Evolutionary conservation across 2,113 vertebrate genomes (phyloP), one percentile per base, ranked within the genome.

Genomic region (Gavialis gangeticus): DNA sequence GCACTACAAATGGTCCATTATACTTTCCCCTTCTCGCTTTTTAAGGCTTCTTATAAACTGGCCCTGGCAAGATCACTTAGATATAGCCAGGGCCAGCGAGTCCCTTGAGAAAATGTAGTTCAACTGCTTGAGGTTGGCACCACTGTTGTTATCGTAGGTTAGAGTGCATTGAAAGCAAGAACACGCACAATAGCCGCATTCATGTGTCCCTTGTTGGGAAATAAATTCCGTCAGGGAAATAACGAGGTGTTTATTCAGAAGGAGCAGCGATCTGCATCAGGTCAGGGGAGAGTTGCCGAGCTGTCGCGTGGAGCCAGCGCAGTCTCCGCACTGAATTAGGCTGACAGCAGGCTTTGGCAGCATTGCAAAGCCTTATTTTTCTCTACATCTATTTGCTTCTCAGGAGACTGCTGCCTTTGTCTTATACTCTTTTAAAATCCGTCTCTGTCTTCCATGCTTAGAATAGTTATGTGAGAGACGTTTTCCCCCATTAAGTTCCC

Each of bases 31-130:
- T 54, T 11, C 24, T 79, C 27, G 87, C 88, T 67, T 54, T 83
- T 84, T 80, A 25, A 3, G 17, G 6, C 59, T 88, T 88, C 12
- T 2, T 10, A 37, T 81, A 75, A 3, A 59, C 59, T 64, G 3
- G 14, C 87, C 58, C 21, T 4, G 0, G 24, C 81, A 80, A 91
- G 24, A 8, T 64, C 56, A 37, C 54, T 63, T 89, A 16, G 79
- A 76, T 73, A 60, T 81, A 93, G 85, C 6, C 30, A 58, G 55
- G 46, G 57, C 91, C n/a, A 75, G 3, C 1, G 5, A 46, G 27
- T 90, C 56, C 46, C 79, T 81, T 37, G 71, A 88, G 90, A 82
- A 92, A 80, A n/a, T 3, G 4, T 66, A 92, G 34, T 79, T 87
- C 55, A 24, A 21, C 27, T 91, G 57, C 24, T n/a, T 69, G 24